phyloP scores from a whole-genome alignment of 2,113 vertebrate genomes.

The Anas platyrhynchos region DNA sequence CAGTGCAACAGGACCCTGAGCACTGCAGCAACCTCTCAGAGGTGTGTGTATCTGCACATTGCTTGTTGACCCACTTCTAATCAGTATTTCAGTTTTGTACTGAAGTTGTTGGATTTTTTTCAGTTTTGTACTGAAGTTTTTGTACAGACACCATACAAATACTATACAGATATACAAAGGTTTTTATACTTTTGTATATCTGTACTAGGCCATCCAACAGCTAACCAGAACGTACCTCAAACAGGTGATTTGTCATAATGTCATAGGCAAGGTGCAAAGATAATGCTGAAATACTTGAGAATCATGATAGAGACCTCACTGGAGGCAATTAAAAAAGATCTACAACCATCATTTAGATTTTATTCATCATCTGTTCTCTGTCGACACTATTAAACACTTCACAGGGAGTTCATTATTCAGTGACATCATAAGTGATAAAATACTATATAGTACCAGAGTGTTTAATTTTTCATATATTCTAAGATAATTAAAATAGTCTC shows the following conservation, averaged over 20 bases:
- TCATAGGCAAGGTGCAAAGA: background rate
- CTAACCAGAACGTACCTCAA: background rate
- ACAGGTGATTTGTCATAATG: background rate
- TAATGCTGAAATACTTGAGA: background rate
- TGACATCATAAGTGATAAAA: slow-evolving; percentile 50
- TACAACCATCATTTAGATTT: slow-evolving; percentile 6
- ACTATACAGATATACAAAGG: too few species aligned
- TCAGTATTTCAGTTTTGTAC: background rate
- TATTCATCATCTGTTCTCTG: slow-evolving; percentile 18
- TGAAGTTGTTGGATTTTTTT: background rate
- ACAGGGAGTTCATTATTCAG: slow-evolving; percentile 16
- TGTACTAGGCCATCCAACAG: background rate
- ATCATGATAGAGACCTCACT: background rate
- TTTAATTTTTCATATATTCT: background rate
- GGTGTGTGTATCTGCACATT: fast-evolving
- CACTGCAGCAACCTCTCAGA: background rate
- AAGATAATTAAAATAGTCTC: slow-evolving; percentile 27
- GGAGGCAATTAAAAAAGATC: slow-evolving; percentile 27
- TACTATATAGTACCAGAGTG: background rate
- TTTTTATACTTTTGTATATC: background rate
- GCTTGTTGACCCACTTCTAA: background rate
- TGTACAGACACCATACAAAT: too few species aligned
- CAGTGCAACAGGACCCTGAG: background rate
- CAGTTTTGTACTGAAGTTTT: too few species aligned
- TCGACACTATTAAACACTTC: slow-evolving; percentile 14